phyloP scores from a whole-genome alignment of 2,888 invertebrate genomes.

The Ophraella communa region DNA sequence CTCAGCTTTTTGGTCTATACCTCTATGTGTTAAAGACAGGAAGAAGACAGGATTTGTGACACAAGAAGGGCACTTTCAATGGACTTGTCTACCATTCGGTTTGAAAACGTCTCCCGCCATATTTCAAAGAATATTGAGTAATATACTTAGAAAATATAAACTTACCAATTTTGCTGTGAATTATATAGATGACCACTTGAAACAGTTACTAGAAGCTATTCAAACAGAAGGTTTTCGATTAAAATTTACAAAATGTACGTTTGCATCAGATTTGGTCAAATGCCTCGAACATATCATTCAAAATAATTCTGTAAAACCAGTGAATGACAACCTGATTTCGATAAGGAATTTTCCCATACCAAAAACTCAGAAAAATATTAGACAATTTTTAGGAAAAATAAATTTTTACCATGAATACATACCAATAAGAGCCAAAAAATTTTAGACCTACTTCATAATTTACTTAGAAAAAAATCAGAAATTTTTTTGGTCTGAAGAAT shows the following conservation, averaged over 20 bases:
- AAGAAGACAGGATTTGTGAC: conserved; percentile 16
- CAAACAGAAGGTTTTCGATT: conserved; percentile 11
- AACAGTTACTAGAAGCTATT: conserved; percentile 4
- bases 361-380: neutral
- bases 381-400: conserved; percentile 2
- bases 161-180: neutral
- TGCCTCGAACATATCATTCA: conserved; percentile 7
- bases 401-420: neutral
- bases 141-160: no score
- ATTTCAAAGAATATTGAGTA: neutral
- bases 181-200: conserved; percentile 12
- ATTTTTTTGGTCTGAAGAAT: neutral
- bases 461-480: neutral
- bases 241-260: conserved; percentile 19
- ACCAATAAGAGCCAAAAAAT: neutral
- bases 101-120: conserved; percentile 5
- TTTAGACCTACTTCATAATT: neutral
- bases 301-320: neutral
- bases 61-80: conserved; percentile 14
- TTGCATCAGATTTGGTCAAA: conserved; percentile 1
- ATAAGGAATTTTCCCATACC: neutral
- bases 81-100: conserved; percentile 11
- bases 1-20: conserved; percentile 18
- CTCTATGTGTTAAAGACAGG: conserved; percentile 7
- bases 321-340: neutral